Conservation (phyloP, 1,140 invertebrate genomes). For the Reticulitermes speratus region DNA sequence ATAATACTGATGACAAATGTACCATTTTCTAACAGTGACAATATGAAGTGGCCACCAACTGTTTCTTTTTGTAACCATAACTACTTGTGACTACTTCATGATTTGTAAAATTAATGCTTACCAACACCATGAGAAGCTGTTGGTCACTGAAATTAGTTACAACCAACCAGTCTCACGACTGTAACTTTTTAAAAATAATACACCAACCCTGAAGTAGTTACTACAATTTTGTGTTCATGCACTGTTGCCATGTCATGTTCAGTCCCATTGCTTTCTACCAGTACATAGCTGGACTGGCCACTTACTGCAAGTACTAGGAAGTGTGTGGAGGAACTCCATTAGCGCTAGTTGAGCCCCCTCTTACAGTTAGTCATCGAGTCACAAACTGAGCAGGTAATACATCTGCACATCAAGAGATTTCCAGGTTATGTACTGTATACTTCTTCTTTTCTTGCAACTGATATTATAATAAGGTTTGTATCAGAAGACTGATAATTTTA, state of each 20-base stretch:
- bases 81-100: too few species aligned
- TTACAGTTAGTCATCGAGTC: constrained; percentile 36
- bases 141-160: too few species aligned
- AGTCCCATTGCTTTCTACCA: constrained; percentile 10
- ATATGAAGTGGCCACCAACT: too few species aligned
- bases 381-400: constrained; percentile 35
- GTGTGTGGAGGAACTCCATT: constrained; percentile 24
- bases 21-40: too few species aligned
- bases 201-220: too few species aligned
- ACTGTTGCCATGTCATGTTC: not conserved
- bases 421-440: not conserved
- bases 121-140: too few species aligned
- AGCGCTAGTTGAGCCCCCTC: constrained; percentile 27
- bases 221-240: not conserved
- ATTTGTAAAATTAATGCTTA: too few species aligned
- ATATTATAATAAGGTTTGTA: not conserved
- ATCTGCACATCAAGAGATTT: constrained; percentile 31
- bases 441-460: constrained; percentile 7
- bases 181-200: too few species aligned
- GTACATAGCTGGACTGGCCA: constrained; percentile 13
- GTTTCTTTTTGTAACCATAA: too few species aligned
- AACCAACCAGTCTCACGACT: too few species aligned
- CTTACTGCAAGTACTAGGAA: constrained; percentile 35
- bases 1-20: too few species aligned
- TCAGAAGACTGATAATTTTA: not conserved